Conservation (phyloP, 2,113 vertebrate species). For the Scytalopus superciliaris region DNA sequence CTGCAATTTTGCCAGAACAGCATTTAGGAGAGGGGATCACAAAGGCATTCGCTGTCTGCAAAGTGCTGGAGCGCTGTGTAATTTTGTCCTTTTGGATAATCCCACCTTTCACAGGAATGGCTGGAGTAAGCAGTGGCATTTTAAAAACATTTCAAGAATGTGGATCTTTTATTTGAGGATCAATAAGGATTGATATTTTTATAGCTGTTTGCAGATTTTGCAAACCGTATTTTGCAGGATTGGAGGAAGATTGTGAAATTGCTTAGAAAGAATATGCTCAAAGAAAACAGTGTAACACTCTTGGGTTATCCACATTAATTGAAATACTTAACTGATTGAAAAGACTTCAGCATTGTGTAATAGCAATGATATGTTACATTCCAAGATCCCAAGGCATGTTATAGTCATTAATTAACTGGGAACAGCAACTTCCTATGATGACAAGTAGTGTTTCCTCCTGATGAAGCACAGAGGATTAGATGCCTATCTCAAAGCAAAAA, state of each 20-base stretch:
- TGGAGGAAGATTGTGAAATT: not conserved
- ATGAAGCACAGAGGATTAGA: constrained; percentile 34
- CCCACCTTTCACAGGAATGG: not conserved
- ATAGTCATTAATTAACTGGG: constrained; percentile 37
- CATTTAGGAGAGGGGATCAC: not conserved
- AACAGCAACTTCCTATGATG: constrained; percentile 55
- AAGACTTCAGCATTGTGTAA: constrained; percentile 3
- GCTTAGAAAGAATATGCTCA: not conserved
- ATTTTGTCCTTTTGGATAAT: not conserved
- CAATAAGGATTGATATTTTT: not conserved
- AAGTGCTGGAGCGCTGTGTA: not conserved
- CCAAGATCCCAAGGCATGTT: constrained; percentile 12
- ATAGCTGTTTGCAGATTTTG: not conserved
- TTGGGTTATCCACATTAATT: not conserved
- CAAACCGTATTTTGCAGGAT: not conserved
- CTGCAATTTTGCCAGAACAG: not conserved
- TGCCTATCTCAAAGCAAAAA: constrained; percentile 16
- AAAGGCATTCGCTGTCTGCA: not conserved
- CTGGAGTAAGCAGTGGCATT: not conserved
- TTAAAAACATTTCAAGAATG: not conserved
- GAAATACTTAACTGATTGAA: not conserved
- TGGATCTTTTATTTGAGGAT: not conserved
- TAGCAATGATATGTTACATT: not conserved
- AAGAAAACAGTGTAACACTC: not conserved
- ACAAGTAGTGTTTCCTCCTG: constrained; percentile 19